Evolutionary conservation across 2,113 vertebrate genomes (phyloP).

Genomic region (Tragulus kanchil): DNA sequence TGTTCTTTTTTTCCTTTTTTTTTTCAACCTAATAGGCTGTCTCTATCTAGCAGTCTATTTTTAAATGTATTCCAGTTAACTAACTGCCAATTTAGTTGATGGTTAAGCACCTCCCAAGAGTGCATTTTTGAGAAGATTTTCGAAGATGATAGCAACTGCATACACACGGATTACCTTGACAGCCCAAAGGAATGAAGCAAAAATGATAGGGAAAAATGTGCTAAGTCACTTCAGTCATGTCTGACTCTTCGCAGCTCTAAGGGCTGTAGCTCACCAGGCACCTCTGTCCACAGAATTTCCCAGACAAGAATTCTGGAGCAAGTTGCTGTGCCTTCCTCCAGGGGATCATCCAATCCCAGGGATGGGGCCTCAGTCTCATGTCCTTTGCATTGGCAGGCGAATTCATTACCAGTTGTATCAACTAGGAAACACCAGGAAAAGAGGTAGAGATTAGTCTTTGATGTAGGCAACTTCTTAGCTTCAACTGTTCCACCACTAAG

Average conservation of each 20-base stretch:
- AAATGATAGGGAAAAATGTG: background rate
- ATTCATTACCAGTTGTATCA: too few species aligned
- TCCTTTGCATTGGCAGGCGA: too few species aligned
- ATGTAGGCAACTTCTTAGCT: background rate
- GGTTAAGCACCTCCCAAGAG: background rate
- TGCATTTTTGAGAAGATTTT: conserved; percentile 17
- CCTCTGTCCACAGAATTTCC: too few species aligned
- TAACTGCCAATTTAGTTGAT: background rate
- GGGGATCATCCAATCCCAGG: too few species aligned
- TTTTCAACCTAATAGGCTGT: background rate
- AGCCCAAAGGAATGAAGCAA: background rate
- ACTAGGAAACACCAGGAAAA: background rate
- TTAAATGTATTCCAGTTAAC: background rate
- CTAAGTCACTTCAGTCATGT: too few species aligned
- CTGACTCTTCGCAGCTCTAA: too few species aligned
- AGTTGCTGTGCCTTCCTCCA: too few species aligned
- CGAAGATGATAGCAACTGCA: background rate
- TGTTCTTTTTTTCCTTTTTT: background rate
- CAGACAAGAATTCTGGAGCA: too few species aligned
- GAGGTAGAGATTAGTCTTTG: background rate
- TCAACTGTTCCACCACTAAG: background rate
- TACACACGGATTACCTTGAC: background rate
- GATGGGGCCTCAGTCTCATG: too few species aligned
- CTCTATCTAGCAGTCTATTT: background rate
- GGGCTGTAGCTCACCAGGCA: too few species aligned